Base-by-base conservation (phyloP, 1,140 invertebrate species). In the Drosophila repleta region DNA sequence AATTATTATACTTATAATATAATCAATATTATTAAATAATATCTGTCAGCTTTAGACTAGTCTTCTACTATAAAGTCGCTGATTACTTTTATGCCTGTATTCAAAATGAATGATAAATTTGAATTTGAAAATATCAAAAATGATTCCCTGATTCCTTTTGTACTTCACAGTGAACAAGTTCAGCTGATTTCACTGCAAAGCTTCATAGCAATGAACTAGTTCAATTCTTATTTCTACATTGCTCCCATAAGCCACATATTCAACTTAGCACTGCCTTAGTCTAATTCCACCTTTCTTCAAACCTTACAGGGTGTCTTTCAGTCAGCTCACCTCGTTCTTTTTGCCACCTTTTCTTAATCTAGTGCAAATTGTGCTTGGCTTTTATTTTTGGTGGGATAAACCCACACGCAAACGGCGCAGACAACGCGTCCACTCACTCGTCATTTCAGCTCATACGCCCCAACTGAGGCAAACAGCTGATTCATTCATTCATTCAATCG, bases 381-480 rank as follows among this genome's bases (percentile, higher is more conserved):
- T 48, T 58, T 32, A 35, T 52, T 53, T 66, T 52, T 66, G 45
- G 62, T 17, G 58, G 24, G 67, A 43, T 17, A 79, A 76, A 57
- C 80, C 80, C 76, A 84, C 81, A 61, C 72, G 60, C 24, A 62
- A 21, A 20, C 39, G 45, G 29, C 53, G 65, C 76, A 83, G 79
- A 83, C 79, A 83, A 65, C 62, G 46, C 64, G 76, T 58, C 80
- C 79, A 83, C 80, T 83, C 76, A 72, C 62, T 62, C 49, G 49
- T 69, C 71, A 81, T 77, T 35, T 77, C 78, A 80, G 62, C 46
- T 46, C 66, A 71, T 51, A 77, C 79, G 79, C 79, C 79, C 65
- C 65, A 83, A 63, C 70, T 75, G 63, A 48, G 10, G 49, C n/a
- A 63, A 58, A 60, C 79, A 82, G 75, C 79, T 82, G 79, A 82